Base-by-base conservation (phyloP, 2,113 vertebrate genomes). In the Nannobrachium achirus region DNA sequence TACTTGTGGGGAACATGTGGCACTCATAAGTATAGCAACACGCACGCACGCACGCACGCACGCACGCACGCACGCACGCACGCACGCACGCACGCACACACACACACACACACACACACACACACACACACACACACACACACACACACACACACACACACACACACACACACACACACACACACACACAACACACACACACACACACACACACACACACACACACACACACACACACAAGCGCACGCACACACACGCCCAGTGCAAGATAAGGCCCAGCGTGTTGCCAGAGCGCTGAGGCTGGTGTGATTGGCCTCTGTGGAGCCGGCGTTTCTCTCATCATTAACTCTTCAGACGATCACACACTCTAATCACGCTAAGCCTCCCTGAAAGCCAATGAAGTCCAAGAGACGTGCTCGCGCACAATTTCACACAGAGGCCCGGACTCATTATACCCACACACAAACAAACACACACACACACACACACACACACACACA, bases 261-360 rank as follows among this genome's bases (percentile, higher is more conserved):
- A 20, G 56, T 76, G 71, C 60, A 66, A 75, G 85, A 85, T 85
- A 81, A 89, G 87, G 75, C 76, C 74, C 63, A 7, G 56, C 60
- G 75, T 70, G 79, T 80, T 65, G 75, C 87, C 80, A 79, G 86
- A 77, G 57, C 69, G 73, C 78, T 70, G 76, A 10, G 44, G 53
- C 55, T 49, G 55, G 8, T 73, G 79, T 90, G 90, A 90, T 89
- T 90, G 88, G 87, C 84, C 86, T 89, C 90, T 66, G 76, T 66
- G 86, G 87, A 89, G 87, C 83, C 63, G 78, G 81, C 76, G 84
- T 83, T 82, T 76, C 76, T 79, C 86, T 91, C 89, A 87, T 90
- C 87, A 88, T 91, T 89, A 89, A 90, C 87, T 89, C 88, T 86
- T 89, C 82, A 70, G 86, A 86, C 80, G 83, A 87, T 85, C 81